These are phyloP conservation scores for Uromys caudimaculatus DNA, from an alignment of 2,797 vertebrate species.

Conservation along the genomic window DNA sequence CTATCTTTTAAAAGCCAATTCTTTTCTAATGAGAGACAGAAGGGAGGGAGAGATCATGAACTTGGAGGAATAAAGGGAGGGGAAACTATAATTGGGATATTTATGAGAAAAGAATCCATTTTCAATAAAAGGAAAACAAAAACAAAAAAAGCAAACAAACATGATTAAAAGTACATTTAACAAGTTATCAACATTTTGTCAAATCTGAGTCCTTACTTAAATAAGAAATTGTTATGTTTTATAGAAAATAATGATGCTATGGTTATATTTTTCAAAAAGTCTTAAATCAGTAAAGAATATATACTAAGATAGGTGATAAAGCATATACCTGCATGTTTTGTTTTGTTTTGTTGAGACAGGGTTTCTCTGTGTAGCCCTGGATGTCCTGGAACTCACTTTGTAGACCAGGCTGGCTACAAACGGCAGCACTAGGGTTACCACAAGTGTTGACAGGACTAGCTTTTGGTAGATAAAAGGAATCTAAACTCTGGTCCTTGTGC, in stretches of 20 bases:
- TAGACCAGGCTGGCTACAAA: too few species aligned
- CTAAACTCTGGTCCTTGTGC: too few species aligned
- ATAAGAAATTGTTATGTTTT: not conserved
- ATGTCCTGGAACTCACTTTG: too few species aligned
- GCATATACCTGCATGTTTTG: not conserved
- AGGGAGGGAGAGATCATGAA: not conserved
- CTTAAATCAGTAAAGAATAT: not conserved
- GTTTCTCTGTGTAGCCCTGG: too few species aligned
- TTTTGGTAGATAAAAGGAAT: too few species aligned
- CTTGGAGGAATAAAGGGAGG: too few species aligned
- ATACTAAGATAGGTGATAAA: not conserved
- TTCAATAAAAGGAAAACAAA: not conserved
- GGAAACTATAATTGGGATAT: not conserved
- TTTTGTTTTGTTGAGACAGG: too few species aligned
- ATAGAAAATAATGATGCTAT: not conserved
- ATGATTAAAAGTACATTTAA: conserved; percentile 41
- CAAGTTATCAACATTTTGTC: conserved; percentile 18
- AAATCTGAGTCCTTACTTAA: conserved; percentile 46
- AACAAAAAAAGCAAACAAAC: not conserved
- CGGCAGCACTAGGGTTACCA: too few species aligned
- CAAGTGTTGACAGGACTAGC: too few species aligned
- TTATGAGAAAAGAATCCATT: not conserved
- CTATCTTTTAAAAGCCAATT: too few species aligned
- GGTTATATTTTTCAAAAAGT: not conserved
- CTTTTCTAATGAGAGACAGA: too few species aligned